A percentile compares a stretch with the other conserved stretches of the same genome.
Evolutionary conservation across 2,888 invertebrate species (phyloP).

Genomic region (Cybosia mesomella): DNA sequence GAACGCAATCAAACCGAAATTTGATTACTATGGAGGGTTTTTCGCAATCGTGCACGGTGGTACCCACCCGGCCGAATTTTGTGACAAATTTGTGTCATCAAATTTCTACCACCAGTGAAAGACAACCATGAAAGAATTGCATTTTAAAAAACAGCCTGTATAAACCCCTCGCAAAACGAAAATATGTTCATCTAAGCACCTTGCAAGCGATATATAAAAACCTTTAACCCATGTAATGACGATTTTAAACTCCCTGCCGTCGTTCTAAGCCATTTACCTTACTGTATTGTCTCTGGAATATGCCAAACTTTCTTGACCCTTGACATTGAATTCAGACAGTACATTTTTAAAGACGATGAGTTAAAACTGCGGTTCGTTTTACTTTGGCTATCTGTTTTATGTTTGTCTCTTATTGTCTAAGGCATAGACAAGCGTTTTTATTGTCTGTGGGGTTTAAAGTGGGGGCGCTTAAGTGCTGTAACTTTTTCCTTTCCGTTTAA

Average conservation of each 20-base stretch:
- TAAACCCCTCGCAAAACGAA: constrained; percentile 40
- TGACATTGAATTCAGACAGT: constrained; percentile 27
- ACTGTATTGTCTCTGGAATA: constrained; percentile 68
- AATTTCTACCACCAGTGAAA: too few relatives aligned
- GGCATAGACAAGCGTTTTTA: constrained; percentile 83
- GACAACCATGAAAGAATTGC: neutral
- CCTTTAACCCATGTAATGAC: constrained; percentile 82
- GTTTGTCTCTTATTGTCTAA: constrained; percentile 81
- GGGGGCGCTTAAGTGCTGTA: constrained; percentile 79
- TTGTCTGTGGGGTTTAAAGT: constrained; percentile 84
- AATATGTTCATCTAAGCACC: constrained; percentile 78
- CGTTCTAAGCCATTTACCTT: constrained; percentile 79
- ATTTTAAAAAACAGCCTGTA: constrained; percentile 56
- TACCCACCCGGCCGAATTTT: too few relatives aligned
- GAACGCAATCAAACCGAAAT: too few relatives aligned
- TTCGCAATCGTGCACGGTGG: too few relatives aligned
- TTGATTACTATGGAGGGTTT: too few relatives aligned
- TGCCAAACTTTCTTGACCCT: constrained; percentile 58
- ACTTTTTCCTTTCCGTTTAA: constrained; percentile 63
- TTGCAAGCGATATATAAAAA: constrained; percentile 75
- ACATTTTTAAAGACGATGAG: neutral
- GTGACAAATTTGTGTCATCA: too few relatives aligned
- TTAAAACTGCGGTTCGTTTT: constrained; percentile 45
- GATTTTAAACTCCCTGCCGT: constrained; percentile 79
- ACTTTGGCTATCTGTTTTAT: constrained; percentile 66